Conservation (phyloP, 2,113 vertebrate species). For the Scomber colias region DNA sequence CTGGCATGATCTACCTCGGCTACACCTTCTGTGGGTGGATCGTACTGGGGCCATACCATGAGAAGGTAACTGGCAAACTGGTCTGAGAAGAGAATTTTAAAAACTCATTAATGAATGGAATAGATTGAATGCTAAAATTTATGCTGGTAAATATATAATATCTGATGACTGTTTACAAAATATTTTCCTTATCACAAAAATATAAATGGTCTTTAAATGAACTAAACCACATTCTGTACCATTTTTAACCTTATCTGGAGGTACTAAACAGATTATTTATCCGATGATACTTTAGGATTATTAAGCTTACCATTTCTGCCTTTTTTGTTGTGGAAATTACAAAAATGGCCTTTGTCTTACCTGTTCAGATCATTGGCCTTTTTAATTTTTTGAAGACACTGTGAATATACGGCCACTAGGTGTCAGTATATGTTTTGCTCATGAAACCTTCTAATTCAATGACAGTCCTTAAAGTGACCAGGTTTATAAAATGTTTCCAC, state of each 20-base stretch:
- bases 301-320: not conserved
- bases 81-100: not conserved
- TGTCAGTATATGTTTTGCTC: conserved; percentile 49
- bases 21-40: conserved; percentile 99
- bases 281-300: not conserved
- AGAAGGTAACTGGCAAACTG: conserved; percentile 88
- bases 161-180: not conserved
- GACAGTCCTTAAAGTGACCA: not conserved
- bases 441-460: not conserved
- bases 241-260: not conserved
- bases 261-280: not conserved
- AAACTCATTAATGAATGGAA: not conserved
- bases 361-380: not conserved
- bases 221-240: not conserved
- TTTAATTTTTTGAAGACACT: not conserved
- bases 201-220: not conserved
- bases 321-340: not conserved
- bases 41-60: conserved; percentile 95
- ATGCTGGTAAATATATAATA: not conserved
- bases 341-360: not conserved
- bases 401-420: conserved; percentile 56
- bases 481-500: not conserved
- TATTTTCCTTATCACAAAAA: no score
- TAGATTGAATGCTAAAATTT: not conserved
- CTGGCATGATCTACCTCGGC: conserved; percentile 97